A percentile compares a stretch with the other conserved stretches of the same genome.
Evolutionary conservation across 2,888 invertebrate genomes (phyloP).

Genomic region (Nephrocerus scutellatus): DNA sequence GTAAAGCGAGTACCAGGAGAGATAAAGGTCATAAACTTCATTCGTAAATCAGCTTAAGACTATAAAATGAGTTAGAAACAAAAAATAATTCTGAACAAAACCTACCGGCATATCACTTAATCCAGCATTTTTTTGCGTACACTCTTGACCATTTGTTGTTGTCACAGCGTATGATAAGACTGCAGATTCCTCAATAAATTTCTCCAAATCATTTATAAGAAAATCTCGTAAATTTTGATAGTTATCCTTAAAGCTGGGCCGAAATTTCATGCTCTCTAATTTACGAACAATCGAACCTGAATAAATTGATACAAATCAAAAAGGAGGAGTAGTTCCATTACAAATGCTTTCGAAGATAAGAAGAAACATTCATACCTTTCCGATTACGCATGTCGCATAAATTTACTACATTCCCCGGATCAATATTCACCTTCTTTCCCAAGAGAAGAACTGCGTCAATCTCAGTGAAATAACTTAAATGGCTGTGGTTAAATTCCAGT

Average conservation of each 20-base stretch:
- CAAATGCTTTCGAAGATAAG: too few species aligned
- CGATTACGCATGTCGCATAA: slow-evolving; percentile 28
- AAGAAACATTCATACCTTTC: slow-evolving; percentile 30
- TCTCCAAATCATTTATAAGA: slow-evolving; percentile 41
- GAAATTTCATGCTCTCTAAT: slow-evolving; percentile 41
- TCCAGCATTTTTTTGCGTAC: slow-evolving; percentile 17
- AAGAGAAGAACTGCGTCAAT: slow-evolving; percentile 76
- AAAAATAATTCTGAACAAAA: slow-evolving; percentile 8
- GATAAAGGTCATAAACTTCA: neutral
- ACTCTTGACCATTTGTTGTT: slow-evolving; percentile 12
- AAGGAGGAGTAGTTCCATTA: neutral
- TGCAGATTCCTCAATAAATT: slow-evolving; percentile 36
- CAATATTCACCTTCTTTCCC: slow-evolving; percentile 52
- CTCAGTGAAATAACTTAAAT: slow-evolving; percentile 78
- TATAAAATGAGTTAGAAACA: neutral
- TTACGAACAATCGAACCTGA: slow-evolving; percentile 42
- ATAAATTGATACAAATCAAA: neutral
- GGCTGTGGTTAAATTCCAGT: slow-evolving; percentile 77
- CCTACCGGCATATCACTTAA: slow-evolving; percentile 47
- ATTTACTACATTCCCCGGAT: slow-evolving; percentile 30
- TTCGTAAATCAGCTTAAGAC: neutral
- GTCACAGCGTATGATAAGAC: too few species aligned
- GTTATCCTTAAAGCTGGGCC: slow-evolving; percentile 35
- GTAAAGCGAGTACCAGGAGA: slow-evolving; percentile 37
- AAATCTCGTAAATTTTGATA: slow-evolving; percentile 39